Conservation (phyloP, 2,888 invertebrate species). For the Drosophila picticornis region DNA sequence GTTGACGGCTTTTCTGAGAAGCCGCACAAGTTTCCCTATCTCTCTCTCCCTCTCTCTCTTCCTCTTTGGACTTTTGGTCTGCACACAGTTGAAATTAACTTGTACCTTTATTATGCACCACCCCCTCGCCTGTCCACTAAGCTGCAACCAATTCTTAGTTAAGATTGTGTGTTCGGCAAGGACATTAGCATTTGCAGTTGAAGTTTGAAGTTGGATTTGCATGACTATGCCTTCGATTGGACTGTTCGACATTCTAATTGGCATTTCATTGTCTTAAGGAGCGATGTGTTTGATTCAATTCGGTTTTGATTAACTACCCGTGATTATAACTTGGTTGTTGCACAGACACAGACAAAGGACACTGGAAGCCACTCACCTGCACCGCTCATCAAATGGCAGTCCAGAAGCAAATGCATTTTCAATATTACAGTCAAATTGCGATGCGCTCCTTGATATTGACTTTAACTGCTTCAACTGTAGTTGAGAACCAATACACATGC, state of each 20-base stretch:
- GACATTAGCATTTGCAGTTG: not conserved
- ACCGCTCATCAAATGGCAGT: not conserved
- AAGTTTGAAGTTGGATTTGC: constrained; percentile 22
- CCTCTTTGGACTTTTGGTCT: constrained; percentile 5
- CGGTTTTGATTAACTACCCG: constrained; percentile 7
- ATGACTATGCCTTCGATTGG: constrained; percentile 42
- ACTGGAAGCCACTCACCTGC: not conserved
- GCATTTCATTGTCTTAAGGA: constrained; percentile 33
- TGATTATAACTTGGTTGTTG: not conserved
- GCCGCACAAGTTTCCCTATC: constrained; percentile 47
- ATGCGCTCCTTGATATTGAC: not conserved
- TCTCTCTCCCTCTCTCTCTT: not conserved
- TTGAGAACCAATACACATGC: not conserved
- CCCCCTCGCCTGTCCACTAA: fast-evolving
- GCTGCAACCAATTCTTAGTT: not conserved
- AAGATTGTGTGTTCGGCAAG: not conserved
- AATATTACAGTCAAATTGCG: not conserved
- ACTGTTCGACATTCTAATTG: constrained; percentile 38
- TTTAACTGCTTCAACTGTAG: not conserved
- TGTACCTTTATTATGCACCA: constrained; percentile 32
- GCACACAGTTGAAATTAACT: constrained; percentile 61
- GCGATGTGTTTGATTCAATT: constrained; percentile 6
- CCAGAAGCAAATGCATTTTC: not conserved
- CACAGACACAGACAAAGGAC: not conserved
- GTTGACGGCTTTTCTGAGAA: constrained; percentile 47